Base-by-base conservation (phyloP, 2,113 vertebrate species). In the Brachyhypopomus gauderio region DNA sequence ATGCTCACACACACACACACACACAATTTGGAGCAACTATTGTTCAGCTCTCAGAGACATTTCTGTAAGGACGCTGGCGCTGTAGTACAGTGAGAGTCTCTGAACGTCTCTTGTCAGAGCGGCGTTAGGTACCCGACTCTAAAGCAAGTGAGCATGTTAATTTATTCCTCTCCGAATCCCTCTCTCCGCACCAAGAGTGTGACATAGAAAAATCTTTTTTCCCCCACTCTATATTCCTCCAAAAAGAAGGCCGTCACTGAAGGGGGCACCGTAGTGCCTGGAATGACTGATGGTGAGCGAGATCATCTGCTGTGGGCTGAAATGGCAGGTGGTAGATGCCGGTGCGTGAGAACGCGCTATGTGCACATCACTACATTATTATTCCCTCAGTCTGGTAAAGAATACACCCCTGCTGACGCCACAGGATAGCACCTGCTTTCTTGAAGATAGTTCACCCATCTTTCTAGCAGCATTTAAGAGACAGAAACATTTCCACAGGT, bases 31-130 rank as follows among this genome's bases (percentile, higher is more conserved):
- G 30, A 45, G 63, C 63, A 27, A 22, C 71, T 58, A 81, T 66
- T 81, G 71, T 75, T 75, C 79, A 41, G 2, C 78, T 48, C 14
- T 66, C 41, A 80, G 30, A 34, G 41, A 66, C 27, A 63, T 27
- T 20, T 22, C 71, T 38, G 48, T n/a, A 75, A 75, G 25, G 30
- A 27, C 22, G 59, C 70, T 4, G 59, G 72, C 78, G 56, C 59
- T 66, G 59, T 66, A 36, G 76, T 59, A 74, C 56, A 73, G 71
- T 25, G 20, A 64, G 38, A 22, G 34, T 36, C 41, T 4, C 41
- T 45, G 5, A 30, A 72, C 17, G 23, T 41, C 17, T 34, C 36
- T 45, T 58, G 72, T 72, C 69, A 72, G 70, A 73, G 41, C 19
- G 16, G n/a, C 12, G 11, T 73, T 58, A 73, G 70, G 52, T 74